Base-by-base conservation (phyloP, 2,113 vertebrate species). In the Prinia subflava region DNA sequence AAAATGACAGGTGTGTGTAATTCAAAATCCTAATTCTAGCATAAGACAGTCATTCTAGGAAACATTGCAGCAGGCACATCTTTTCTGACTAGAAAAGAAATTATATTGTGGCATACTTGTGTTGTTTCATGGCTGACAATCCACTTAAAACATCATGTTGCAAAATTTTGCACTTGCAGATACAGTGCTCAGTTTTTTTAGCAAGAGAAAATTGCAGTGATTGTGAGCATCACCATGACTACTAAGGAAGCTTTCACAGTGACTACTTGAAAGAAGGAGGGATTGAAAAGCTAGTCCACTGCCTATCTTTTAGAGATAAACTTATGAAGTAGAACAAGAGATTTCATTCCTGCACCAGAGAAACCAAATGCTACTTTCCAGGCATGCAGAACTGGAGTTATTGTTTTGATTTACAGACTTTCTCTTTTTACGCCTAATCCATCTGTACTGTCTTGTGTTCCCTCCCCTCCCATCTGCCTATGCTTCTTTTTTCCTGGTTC, bases 1-100 rank as follows among this genome's bases (percentile, higher is more conserved):
- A 80, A 77, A 52, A 41, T 37, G 22, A 31, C 24, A 64, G 19
- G 16, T 2, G 1, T 0, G 0, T 60, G 22, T 60, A 62, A 50
- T 59, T 81, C 23, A 41, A 52, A 83, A 42, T 78, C 83, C 4
- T 47, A 46, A 55, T 69, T 86, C 20, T 73, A 69, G 37, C 11
- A 13, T 80, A 57, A 79, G 65, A 35, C 7, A 59, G 15, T 62
- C 3, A 33, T 63, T 75, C 17, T 73, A 68, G 35, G 15, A 75
- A 57, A 46, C 13, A 30, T 31, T 73, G 41, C 46, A 70, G 16
- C 0, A 16, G 16, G 20, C n/a, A 46, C 20, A 62, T 37, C 14
- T 41, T 73, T 64, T 86, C 41, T 90, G 56, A 74, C 47, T 11
- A 30, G 69, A 21, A 37, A 74, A 11, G 12, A 6, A 78, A 10